phyloP scores from a whole-genome alignment of 2,797 vertebrate species.

The Hemitrygon akajei region DNA sequence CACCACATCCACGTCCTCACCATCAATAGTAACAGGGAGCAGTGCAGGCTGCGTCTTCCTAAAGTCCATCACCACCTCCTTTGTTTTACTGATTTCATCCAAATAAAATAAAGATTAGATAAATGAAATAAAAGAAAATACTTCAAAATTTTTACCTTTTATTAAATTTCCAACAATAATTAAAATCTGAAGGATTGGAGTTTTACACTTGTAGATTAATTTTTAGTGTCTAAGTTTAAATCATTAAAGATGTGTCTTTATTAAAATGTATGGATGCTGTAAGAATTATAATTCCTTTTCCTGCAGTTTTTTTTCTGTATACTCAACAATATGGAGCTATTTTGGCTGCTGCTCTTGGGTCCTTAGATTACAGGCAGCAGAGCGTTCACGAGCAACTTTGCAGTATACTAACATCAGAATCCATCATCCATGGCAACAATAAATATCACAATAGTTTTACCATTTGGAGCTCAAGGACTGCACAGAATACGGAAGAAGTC shows the following conservation, averaged over 20 bases:
- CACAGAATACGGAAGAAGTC: too few relatives aligned
- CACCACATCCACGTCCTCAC: too few relatives aligned
- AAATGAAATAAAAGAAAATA: too few relatives aligned
- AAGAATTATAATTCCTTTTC: background rate
- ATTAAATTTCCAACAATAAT: too few relatives aligned
- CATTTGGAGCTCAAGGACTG: background rate
- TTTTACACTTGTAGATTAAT: too few relatives aligned
- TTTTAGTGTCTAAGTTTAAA: background rate
- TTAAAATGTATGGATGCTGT: background rate
- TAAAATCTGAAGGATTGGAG: too few relatives aligned
- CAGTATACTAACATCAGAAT: background rate
- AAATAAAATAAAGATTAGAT: too few relatives aligned
- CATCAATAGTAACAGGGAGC: too few relatives aligned
- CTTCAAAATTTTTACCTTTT: too few relatives aligned
- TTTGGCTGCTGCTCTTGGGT: background rate
- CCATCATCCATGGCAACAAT: background rate
- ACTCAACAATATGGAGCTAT: background rate
- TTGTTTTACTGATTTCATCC: too few relatives aligned
- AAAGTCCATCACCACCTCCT: too few relatives aligned
- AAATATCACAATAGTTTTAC: background rate
- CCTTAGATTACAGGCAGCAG: background rate
- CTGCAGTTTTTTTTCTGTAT: background rate
- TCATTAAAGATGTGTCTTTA: background rate
- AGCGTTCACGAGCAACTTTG: background rate
- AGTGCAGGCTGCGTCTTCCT: too few relatives aligned